These are phyloP conservation scores for Trichogramma evanescens DNA, from an alignment of 2,888 invertebrate species.

Conservation along the genomic window DNA sequence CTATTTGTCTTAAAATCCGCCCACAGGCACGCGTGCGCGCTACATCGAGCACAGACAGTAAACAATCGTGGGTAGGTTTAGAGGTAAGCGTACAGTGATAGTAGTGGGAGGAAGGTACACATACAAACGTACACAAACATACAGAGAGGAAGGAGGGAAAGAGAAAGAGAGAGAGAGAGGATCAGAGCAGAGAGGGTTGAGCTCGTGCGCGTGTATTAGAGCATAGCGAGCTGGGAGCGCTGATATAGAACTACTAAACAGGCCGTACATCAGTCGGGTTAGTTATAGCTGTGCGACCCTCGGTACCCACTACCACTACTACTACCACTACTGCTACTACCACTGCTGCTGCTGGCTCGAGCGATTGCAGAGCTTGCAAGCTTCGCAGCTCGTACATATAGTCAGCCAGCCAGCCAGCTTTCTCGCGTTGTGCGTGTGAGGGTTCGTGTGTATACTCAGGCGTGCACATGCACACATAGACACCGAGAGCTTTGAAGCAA, in stretches of 20 bases:
- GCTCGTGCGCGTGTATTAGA: constrained; percentile 24
- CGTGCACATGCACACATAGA: constrained; percentile 23
- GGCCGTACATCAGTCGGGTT: constrained; percentile 46
- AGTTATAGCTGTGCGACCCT: constrained; percentile 37
- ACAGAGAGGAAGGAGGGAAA: not conserved
- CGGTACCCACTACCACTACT: not conserved
- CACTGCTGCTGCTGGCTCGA: not conserved
- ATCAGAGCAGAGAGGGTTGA: constrained; percentile 11
- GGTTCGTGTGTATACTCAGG: not conserved
- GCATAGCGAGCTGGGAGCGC: constrained; percentile 28
- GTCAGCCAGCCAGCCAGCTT: too few species aligned
- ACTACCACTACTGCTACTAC: not conserved
- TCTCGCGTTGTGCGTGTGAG: too few species aligned
- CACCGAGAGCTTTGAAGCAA: constrained; percentile 34
- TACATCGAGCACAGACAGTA: not conserved
- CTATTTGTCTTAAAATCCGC: constrained; percentile 11
- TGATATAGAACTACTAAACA: constrained; percentile 48
- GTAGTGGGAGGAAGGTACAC: too few species aligned
- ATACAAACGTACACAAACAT: too few species aligned
- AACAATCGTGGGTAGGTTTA: constrained; percentile 5
- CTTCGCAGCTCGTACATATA: too few species aligned
- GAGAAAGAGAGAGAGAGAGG: constrained; percentile 1
- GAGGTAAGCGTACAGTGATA: not conserved
- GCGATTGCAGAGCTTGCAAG: too few species aligned
- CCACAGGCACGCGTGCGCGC: not conserved